Percentiles rank a stretch among this genome's conserved stretches.
These are phyloP conservation scores for Aleiodes sp. DNA, from an alignment of 1,140 invertebrate genomes.

Conservation along the genomic window DNA sequence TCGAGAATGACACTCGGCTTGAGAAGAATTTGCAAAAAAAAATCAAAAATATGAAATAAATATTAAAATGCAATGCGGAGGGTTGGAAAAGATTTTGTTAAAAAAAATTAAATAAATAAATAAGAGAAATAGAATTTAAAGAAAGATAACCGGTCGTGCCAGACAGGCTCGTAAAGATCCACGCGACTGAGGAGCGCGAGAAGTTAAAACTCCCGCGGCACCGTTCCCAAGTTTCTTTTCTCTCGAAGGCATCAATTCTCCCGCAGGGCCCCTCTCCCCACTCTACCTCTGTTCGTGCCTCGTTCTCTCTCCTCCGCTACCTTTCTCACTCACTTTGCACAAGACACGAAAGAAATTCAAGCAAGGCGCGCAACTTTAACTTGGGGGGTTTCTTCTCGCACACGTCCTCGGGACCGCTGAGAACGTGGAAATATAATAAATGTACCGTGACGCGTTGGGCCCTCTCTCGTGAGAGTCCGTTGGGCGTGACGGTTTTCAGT, in stretches of 20 bases:
- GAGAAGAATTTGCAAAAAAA: no score
- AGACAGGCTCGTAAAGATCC: conserved; percentile 22
- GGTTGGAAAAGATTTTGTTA: conserved; percentile 11
- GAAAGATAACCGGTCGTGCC: conserved; percentile 23
- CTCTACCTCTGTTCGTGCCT: background rate
- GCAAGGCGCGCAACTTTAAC: background rate
- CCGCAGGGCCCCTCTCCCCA: background rate
- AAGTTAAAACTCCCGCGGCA: conserved; percentile 21
- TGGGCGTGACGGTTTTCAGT: conserved; percentile 60
- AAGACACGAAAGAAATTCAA: background rate
- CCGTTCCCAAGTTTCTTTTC: conserved; percentile 22
- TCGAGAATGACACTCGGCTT: no score
- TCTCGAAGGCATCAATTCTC: conserved; percentile 25
- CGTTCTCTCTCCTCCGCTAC: background rate
- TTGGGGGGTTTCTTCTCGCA: conserved; percentile 5
- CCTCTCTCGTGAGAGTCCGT: conserved; percentile 41
- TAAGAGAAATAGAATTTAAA: conserved; percentile 2
- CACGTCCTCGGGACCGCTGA: conserved; percentile 24
- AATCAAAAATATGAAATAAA: background rate
- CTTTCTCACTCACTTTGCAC: background rate
- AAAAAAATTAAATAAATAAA: no score
- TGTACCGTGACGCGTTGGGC: conserved; percentile 56
- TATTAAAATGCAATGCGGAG: conserved; percentile 12
- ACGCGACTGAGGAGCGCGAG: conserved; percentile 26
- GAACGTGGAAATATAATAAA: conserved; percentile 66